Evolutionary conservation across 92 coral and sea anemone species (phyloP), one percentile per base, ranked within the genome.

Genomic region (Metridium senile): DNA sequence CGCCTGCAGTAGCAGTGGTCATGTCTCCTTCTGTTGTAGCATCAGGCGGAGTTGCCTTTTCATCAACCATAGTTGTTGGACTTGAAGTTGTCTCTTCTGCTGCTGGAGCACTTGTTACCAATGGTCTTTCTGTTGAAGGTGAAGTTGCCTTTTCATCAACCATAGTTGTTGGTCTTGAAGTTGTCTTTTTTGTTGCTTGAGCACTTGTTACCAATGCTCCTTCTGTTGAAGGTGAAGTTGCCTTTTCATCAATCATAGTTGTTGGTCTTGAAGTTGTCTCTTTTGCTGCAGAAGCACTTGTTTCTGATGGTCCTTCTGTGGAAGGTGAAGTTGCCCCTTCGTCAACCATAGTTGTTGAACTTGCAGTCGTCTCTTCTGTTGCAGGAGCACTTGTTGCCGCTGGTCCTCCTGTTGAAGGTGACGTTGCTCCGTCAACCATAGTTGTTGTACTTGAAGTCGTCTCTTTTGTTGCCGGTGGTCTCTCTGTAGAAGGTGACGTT

Each of bases 81-180:
- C 1, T 43, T 35, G 26, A 58, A 74, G 70, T 33, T 7, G 70
- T 58, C 11, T 18, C 59, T 25, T 59, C 66, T 59, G 61, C 23
- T 20, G 49, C 11, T 16, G 1, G 10, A 10, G 11, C 51, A 67
- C 27, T 31, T 11, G 72, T n/a, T n/a, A n/a, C n/a, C n/a, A n/a
- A 31, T 1, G 23, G 17, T 8, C 25, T 11, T 32, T 10, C 72
- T 9, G 26, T n/a, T 4, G n/a, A n/a, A n/a, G n/a, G n/a, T n/a
- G n/a, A n/a, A n/a, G n/a, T n/a, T n/a, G n/a, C n/a, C n/a, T n/a
- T n/a, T n/a, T n/a, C n/a, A n/a, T n/a, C n/a, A n/a, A 11, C n/a
- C n/a, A n/a, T 11, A 1, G 27, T 32, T 31, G 47, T 33, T 0
- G 71, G 13, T 20, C 51, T 45, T 45, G 9, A 8, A 45, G 51